phyloP scores from a whole-genome alignment of 1,140 invertebrate species.

The Holcopasites calliopsidis region DNA sequence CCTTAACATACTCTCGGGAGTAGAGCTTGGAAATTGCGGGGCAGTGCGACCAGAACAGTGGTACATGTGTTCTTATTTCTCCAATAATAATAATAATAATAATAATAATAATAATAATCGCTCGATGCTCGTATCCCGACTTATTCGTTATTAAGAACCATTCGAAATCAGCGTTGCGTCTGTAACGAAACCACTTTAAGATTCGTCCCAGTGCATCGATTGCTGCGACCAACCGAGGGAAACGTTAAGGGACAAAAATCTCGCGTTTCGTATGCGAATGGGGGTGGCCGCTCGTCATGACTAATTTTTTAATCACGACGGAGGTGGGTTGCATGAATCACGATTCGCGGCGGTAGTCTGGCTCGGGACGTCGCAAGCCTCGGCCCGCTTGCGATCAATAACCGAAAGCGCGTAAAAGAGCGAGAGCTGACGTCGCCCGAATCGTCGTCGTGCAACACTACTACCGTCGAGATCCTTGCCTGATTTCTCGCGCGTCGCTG shows the following conservation, averaged over 20 bases:
- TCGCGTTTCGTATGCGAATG: not conserved
- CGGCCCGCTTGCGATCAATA: slow-evolving; percentile 56
- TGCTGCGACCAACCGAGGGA: not conserved
- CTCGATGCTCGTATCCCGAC: not conserved
- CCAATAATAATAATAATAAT: not conserved
- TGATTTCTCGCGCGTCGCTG: not conserved
- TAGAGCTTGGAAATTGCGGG: slow-evolving; percentile 16
- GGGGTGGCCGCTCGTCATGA: not conserved
- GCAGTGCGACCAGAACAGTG: slow-evolving; percentile 21
- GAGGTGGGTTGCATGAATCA: slow-evolving; percentile 43
- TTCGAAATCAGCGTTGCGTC: not conserved
- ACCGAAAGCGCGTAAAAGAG: slow-evolving; percentile 56
- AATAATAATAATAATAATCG: slow-evolving; percentile 2
- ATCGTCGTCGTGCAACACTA: slow-evolving; percentile 46
- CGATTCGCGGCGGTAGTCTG: slow-evolving; percentile 27
- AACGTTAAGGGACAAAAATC: not conserved
- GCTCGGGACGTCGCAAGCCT: not conserved
- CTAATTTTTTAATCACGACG: not conserved
- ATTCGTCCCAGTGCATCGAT: not conserved
- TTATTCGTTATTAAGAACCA: not conserved
- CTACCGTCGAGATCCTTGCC: not conserved
- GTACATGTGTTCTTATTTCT: slow-evolving; percentile 27
- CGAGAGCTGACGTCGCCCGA: slow-evolving; percentile 54
- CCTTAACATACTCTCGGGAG: slow-evolving; percentile 4
- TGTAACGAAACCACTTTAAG: not conserved